Percentiles rank a stretch among this genome's conserved stretches.
phyloP scores from a whole-genome alignment of 2,113 vertebrate species.

The Menidia beryllina region DNA sequence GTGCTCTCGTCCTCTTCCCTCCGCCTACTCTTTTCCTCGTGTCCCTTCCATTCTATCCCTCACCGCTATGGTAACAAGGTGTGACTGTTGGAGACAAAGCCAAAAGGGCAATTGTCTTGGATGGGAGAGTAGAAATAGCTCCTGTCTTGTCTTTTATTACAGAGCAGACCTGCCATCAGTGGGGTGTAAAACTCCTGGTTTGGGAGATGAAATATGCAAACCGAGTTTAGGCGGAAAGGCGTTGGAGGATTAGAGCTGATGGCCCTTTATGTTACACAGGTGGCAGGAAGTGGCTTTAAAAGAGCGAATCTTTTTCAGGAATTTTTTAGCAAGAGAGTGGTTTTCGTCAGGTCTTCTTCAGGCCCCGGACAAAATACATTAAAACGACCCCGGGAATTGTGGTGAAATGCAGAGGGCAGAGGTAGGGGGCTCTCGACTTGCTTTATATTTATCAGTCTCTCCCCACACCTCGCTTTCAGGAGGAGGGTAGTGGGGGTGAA shows the following conservation, averaged over 20 bases:
- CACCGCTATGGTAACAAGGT: slow-evolving; percentile 59
- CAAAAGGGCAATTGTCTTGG: slow-evolving; percentile 53
- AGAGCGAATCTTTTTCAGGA: slow-evolving; percentile 11
- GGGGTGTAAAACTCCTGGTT: slow-evolving; percentile 34
- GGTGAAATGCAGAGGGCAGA: slow-evolving; percentile 46
- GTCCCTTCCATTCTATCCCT: slow-evolving; percentile 53
- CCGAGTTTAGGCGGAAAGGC: slow-evolving; percentile 28
- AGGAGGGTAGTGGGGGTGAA: slow-evolving; percentile 52
- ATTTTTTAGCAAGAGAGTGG: slow-evolving; percentile 20
- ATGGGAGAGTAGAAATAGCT: slow-evolving; percentile 46
- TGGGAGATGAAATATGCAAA: slow-evolving; percentile 52
- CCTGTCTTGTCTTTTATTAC: slow-evolving; percentile 26
- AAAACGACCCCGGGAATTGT: slow-evolving; percentile 53
- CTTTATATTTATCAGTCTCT: slow-evolving; percentile 77
- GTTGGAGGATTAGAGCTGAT: slow-evolving; percentile 25
- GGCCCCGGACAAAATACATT: slow-evolving; percentile 57
- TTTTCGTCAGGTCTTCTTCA: slow-evolving; percentile 28
- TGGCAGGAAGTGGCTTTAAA: slow-evolving; percentile 20
- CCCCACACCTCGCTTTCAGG: slow-evolving; percentile 59
- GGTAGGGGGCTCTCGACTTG: slow-evolving; percentile 38
- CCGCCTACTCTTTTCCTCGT: slow-evolving; percentile 30
- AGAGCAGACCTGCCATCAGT: slow-evolving; percentile 21
- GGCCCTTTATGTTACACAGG: slow-evolving; percentile 17
- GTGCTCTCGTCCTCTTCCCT: slow-evolving; percentile 49
- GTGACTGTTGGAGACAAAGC: slow-evolving; percentile 62